These are phyloP conservation scores for Cossypha dichroa DNA, from an alignment of 2,797 vertebrate genomes.

Conservation along the genomic window DNA sequence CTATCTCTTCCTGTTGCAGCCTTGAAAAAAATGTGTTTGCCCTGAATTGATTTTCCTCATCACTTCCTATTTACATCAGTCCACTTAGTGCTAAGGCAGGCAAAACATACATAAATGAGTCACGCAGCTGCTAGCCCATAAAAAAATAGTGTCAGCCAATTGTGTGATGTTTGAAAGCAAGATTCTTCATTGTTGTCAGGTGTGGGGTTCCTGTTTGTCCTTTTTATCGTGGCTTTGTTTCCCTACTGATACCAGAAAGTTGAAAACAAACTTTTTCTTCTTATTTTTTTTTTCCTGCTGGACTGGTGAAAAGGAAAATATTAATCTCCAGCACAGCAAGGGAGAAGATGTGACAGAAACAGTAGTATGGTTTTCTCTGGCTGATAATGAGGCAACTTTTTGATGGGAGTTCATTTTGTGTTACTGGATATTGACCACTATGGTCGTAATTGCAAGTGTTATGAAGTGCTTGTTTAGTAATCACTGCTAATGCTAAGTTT, in stretches of 20 bases:
- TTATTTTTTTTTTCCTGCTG: background rate
- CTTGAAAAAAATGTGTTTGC: constrained; percentile 78
- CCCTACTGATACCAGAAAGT: constrained; percentile 60
- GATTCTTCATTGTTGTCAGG: constrained; percentile 69
- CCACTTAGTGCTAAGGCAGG: constrained; percentile 74
- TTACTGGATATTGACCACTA: background rate
- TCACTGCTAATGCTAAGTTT: background rate
- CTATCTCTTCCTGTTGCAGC: constrained; percentile 90
- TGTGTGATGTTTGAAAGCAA: constrained; percentile 58
- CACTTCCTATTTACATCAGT: constrained; percentile 82
- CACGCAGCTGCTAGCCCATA: constrained; percentile 71
- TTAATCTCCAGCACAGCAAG: background rate
- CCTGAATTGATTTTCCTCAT: constrained; percentile 77
- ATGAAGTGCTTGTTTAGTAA: background rate
- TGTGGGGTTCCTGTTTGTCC: constrained; percentile 70
- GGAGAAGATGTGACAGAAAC: background rate
- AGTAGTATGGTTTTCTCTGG: background rate
- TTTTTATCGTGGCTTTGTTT: constrained; percentile 60
- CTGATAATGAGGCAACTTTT: background rate
- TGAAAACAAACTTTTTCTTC: constrained; percentile 43
- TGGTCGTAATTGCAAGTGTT: background rate
- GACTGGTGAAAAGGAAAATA: background rate
- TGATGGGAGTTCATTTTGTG: background rate
- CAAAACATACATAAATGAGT: constrained; percentile 71
- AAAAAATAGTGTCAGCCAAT: constrained; percentile 66